These are phyloP conservation scores for Momotus momota DNA, from an alignment of 2,797 vertebrate genomes.

Conservation along the genomic window DNA sequence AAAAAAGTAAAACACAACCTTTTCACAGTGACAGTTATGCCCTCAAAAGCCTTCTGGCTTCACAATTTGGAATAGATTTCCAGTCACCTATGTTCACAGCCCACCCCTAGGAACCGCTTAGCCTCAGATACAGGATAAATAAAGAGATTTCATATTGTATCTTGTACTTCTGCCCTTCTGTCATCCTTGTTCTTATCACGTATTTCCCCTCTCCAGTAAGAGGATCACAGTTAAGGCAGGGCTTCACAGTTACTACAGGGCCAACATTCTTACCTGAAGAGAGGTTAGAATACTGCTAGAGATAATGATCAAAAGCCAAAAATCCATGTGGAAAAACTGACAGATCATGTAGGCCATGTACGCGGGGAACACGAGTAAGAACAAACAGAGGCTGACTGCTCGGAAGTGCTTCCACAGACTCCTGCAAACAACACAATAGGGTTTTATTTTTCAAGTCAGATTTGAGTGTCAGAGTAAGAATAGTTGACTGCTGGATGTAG, in stretches of 20 bases:
- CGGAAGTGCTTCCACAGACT: constrained; percentile 98
- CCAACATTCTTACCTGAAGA: constrained; percentile 87
- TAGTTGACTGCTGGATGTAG: not conserved
- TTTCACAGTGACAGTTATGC: not conserved
- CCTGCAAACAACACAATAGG: constrained; percentile 77
- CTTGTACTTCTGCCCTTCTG: not conserved
- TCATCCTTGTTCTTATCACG: not conserved
- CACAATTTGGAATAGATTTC: not conserved
- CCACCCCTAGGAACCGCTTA: not conserved
- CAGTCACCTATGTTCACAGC: not conserved
- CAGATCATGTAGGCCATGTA: constrained; percentile 99
- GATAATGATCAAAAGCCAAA: constrained; percentile 99
- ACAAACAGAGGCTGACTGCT: constrained; percentile 94
- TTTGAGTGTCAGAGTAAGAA: not conserved
- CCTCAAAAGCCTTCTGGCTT: not conserved
- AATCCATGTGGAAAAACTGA: constrained; percentile 99
- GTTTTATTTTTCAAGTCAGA: constrained; percentile 1
- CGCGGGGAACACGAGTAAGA: constrained; percentile 94
- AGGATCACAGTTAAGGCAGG: not conserved
- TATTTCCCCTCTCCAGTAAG: not conserved
- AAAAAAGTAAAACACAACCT: no score
- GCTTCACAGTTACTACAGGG: not conserved
- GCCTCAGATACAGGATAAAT: not conserved
- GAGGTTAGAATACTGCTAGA: constrained; percentile 98
- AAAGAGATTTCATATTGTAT: not conserved